Percentiles rank a stretch among this genome's conserved stretches.
Conservation (phyloP, 1,140 invertebrate genomes). For the Drosophila jambulina region DNA sequence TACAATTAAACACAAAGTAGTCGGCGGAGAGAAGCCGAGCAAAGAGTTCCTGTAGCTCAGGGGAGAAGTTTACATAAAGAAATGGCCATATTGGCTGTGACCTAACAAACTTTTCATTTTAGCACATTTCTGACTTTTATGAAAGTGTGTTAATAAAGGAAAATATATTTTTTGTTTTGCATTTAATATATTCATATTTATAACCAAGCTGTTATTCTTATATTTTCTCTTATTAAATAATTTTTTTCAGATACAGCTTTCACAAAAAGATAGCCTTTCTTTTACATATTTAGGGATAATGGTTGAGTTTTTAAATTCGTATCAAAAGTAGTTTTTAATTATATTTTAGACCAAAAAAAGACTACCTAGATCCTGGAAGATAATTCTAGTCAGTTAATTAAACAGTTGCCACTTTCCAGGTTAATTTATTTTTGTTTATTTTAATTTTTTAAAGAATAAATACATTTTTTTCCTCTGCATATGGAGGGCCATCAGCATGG, state of each 20-base stretch:
- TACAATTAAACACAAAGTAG: constrained; percentile 47
- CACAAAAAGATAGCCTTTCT: background rate
- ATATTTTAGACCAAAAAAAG: background rate
- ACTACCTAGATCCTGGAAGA: background rate
- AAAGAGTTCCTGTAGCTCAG: constrained; percentile 1
- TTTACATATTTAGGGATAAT: too few relatives aligned
- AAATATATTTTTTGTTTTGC: too few relatives aligned
- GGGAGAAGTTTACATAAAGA: constrained; percentile 6
- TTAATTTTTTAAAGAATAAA: background rate
- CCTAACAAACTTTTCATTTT: constrained; percentile 17
- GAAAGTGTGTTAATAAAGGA: constrained; percentile 2
- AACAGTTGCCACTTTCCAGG: background rate
- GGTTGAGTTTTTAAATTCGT: too few relatives aligned
- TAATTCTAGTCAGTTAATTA: background rate
- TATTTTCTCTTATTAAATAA: background rate
- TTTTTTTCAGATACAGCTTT: background rate
- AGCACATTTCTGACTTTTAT: background rate
- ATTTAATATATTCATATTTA: background rate
- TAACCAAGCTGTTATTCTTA: background rate
- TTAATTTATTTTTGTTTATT: background rate
- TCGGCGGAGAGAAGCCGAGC: constrained; percentile 15
- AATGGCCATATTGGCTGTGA: constrained; percentile 1
- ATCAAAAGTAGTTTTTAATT: too few relatives aligned
- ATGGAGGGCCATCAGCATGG: constrained; percentile 10
- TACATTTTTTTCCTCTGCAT: constrained; percentile 7